These are phyloP conservation scores for Riptortus pedestris DNA, from an alignment of 1,140 invertebrate species.

Conservation along the genomic window DNA sequence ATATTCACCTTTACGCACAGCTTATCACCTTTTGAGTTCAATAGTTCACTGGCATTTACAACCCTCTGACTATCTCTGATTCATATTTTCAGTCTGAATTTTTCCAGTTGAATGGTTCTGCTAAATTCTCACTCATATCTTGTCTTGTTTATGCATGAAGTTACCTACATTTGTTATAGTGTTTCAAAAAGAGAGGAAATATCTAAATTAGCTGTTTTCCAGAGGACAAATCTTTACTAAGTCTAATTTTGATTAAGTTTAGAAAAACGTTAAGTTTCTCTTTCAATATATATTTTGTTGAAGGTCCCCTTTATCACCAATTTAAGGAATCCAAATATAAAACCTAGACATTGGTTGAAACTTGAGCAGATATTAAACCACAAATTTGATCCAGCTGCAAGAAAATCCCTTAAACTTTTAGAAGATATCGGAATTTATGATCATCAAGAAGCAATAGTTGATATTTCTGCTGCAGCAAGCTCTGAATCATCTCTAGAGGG, in stretches of 20 bases:
- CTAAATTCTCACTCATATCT: neutral
- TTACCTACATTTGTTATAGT: too few species aligned
- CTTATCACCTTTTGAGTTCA: too few species aligned
- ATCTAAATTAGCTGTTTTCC: too few species aligned
- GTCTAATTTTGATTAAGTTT: too few species aligned
- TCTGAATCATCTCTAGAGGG: conserved; percentile 69
- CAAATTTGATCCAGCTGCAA: conserved; percentile 56
- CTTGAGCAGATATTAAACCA: conserved; percentile 63
- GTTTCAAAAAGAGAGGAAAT: too few species aligned
- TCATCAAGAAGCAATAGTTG: conserved; percentile 59
- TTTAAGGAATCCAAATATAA: conserved; percentile 60
- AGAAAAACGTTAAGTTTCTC: too few species aligned
- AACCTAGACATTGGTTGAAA: conserved; percentile 67
- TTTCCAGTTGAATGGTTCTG: neutral
- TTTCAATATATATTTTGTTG: too few species aligned
- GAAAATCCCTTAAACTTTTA: conserved; percentile 50
- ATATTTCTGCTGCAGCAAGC: conserved; percentile 72
- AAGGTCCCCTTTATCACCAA: conserved; percentile 62
- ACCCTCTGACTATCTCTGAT: too few species aligned
- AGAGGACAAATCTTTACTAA: too few species aligned
- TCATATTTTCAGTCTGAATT: neutral
- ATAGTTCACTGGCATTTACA: too few species aligned
- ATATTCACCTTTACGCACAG: too few species aligned
- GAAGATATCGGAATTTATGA: conserved; percentile 63
- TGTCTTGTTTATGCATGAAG: conserved; percentile 26